These are phyloP conservation scores for Brachystomella parvula DNA, from an alignment of 1,140 invertebrate species.

Conservation along the genomic window DNA sequence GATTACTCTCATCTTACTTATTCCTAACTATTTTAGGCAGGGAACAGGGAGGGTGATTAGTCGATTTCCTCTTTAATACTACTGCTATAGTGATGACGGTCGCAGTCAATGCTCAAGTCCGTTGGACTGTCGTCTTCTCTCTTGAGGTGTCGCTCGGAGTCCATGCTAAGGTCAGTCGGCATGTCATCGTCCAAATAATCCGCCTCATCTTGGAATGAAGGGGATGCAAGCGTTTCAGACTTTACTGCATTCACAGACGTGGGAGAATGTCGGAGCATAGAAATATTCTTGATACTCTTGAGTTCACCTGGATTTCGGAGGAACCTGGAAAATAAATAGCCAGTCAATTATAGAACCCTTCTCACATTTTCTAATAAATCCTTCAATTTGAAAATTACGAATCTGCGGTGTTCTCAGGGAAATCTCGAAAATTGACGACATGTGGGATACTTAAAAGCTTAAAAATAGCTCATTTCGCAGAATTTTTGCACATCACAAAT, in stretches of 20 bases:
- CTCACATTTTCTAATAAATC: background rate
- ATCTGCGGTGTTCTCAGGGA: too few species aligned
- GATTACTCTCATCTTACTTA: too few species aligned
- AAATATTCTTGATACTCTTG: conserved; percentile 88
- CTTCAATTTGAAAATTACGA: too few species aligned
- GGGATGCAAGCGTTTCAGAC: conserved; percentile 22
- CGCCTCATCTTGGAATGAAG: conserved; percentile 23
- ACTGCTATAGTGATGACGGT: background rate
- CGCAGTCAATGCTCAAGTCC: background rate
- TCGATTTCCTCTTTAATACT: background rate
- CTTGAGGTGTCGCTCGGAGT: conserved; percentile 32
- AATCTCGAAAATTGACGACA: conserved; percentile 1
- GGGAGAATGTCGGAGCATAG: conserved; percentile 61
- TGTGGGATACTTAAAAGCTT: too few species aligned
- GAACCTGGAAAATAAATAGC: conserved; percentile 55
- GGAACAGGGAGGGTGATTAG: too few species aligned
- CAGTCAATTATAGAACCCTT: background rate
- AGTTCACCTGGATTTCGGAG: conserved; percentile 79
- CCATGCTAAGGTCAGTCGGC: conserved; percentile 42
- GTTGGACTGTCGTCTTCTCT: conserved; percentile 16
- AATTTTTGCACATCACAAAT: too few species aligned
- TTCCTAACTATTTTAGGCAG: too few species aligned
- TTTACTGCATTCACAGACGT: conserved; percentile 33
- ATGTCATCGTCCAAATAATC: conserved; percentile 38
- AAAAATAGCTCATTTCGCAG: too few species aligned